phyloP scores from a whole-genome alignment of 2,888 invertebrate species.

The Malacosoma neustria region DNA sequence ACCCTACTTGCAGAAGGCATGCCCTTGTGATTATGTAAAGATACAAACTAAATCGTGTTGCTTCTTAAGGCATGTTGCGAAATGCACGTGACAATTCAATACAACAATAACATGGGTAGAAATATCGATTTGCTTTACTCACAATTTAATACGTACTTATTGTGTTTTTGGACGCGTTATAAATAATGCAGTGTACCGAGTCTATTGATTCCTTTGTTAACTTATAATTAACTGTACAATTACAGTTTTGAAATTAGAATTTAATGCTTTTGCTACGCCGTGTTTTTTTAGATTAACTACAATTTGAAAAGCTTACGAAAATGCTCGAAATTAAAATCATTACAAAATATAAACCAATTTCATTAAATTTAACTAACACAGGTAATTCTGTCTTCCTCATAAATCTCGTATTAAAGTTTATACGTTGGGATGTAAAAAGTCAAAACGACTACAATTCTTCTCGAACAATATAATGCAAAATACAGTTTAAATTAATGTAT shows the following conservation, averaged over 20 bases:
- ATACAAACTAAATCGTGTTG: slow-evolving; percentile 30
- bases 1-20: slow-evolving; percentile 67
- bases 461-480: too few species aligned
- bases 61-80: slow-evolving; percentile 34
- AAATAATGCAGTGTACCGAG: background rate
- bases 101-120: slow-evolving; percentile 29
- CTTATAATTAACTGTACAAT: background rate
- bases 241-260: background rate
- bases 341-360: too few species aligned
- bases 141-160: slow-evolving; percentile 15
- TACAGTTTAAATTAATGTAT: too few species aligned
- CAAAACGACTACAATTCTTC: too few species aligned
- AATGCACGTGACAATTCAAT: slow-evolving; percentile 25
- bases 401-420: too few species aligned
- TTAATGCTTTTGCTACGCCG: too few species aligned
- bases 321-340: too few species aligned
- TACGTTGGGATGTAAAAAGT: too few species aligned
- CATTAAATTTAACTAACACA: too few species aligned
- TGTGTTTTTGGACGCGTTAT: background rate
- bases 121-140: slow-evolving; percentile 35
- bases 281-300: too few species aligned
- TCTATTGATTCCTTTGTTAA: background rate
- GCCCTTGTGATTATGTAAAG: slow-evolving; percentile 33
- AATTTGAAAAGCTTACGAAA: too few species aligned
- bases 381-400: too few species aligned